Evolutionary conservation across 2,113 vertebrate species (phyloP).

Genomic region (Trochalopteron elliotii): DNA sequence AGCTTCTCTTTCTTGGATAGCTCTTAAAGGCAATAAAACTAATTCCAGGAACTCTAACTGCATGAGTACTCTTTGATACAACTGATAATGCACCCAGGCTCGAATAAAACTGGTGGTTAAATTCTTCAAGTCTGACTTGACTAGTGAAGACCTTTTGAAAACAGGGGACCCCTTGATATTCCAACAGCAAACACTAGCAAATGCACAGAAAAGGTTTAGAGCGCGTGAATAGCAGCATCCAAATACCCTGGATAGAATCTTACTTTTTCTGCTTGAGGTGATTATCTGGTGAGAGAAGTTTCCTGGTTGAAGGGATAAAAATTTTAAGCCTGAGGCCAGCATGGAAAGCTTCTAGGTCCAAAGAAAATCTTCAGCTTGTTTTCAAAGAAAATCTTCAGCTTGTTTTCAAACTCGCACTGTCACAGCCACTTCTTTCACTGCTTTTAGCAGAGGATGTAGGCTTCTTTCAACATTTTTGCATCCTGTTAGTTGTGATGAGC

Average conservation of each 20-base stretch:
- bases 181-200: neutral
- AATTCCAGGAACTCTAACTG: neutral
- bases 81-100: neutral
- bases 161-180: neutral
- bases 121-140: neutral
- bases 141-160: neutral
- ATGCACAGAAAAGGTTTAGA: neutral
- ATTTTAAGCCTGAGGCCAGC: neutral
- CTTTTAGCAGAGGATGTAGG: constrained; percentile 12
- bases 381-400: constrained; percentile 12
- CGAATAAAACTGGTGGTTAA: neutral
- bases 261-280: neutral
- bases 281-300: neutral
- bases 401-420: neutral
- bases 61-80: neutral
- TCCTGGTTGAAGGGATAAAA: neutral
- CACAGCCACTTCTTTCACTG: constrained; percentile 30
- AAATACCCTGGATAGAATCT: neutral
- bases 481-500: neutral
- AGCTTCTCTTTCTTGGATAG: neutral
- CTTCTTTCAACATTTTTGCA: constrained; percentile 8
- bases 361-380: constrained; percentile 24
- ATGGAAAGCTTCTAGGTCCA: constrained; percentile 22
- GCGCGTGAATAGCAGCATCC: neutral
- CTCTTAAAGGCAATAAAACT: neutral